These are phyloP conservation scores for Gymnoscopelus microlampas DNA, from an alignment of 2,797 vertebrate genomes.

Conservation along the genomic window DNA sequence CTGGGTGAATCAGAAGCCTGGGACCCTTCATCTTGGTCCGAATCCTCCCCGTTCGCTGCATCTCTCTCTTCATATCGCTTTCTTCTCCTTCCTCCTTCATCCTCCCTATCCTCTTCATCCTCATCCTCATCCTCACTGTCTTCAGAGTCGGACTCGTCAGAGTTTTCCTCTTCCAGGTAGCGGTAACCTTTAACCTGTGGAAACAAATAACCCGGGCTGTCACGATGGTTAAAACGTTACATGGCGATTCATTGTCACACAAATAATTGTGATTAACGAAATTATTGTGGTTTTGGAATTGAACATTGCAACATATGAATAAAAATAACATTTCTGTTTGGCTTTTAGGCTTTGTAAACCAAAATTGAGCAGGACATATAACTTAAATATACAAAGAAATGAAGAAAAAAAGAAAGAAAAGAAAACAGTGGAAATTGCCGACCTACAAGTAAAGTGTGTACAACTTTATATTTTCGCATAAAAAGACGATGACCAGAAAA, in stretches of 20 bases:
- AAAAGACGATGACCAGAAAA: too few species aligned
- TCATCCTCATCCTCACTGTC: conserved; percentile 59
- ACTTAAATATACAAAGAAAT: too few species aligned
- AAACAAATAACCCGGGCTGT: neutral
- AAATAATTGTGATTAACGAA: too few species aligned
- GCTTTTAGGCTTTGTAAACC: too few species aligned
- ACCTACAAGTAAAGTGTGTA: too few species aligned
- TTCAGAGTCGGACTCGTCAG: conserved; percentile 89
- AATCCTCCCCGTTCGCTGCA: conserved; percentile 36
- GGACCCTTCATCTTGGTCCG: conserved; percentile 30
- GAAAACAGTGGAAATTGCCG: too few species aligned
- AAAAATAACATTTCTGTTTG: too few species aligned
- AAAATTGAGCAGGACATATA: too few species aligned
- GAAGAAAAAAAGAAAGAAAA: too few species aligned
- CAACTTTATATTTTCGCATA: too few species aligned
- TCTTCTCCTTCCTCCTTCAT: conserved; percentile 20
- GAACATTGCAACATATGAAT: too few species aligned
- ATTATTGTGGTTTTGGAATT: neutral
- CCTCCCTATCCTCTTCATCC: conserved; percentile 1
- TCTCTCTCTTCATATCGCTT: conserved; percentile 22
- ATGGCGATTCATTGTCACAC: neutral
- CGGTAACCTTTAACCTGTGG: conserved; percentile 90
- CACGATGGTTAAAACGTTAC: neutral
- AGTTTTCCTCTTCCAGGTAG: conserved; percentile 93
- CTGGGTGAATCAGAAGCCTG: conserved; percentile 61